phyloP scores from a whole-genome alignment of 2,113 vertebrate genomes.

The Cettia cetti region DNA sequence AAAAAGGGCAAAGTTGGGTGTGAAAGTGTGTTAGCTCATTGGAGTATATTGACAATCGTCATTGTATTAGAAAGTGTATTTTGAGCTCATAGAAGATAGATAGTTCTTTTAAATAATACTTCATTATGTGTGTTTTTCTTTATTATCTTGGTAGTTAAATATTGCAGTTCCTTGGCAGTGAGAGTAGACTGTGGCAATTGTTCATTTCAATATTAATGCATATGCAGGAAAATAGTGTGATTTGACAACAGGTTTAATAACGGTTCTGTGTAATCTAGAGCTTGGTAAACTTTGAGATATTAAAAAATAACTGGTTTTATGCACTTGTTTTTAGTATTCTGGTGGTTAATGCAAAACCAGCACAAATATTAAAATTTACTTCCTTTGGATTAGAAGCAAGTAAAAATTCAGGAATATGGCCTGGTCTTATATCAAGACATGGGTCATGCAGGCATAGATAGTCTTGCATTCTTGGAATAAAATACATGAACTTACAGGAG shows the following conservation, averaged over 20 bases:
- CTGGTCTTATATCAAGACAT: background rate
- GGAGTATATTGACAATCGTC: background rate
- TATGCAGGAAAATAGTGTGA: background rate
- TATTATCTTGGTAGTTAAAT: background rate
- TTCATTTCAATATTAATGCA: background rate
- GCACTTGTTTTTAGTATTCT: background rate
- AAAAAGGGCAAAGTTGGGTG: background rate
- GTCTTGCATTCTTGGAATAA: background rate
- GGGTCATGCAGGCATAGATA: background rate
- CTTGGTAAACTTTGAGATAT: background rate
- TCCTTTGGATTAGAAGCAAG: background rate
- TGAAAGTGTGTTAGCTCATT: background rate
- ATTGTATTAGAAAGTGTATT: background rate
- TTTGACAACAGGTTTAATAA: background rate
- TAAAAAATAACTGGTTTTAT: background rate
- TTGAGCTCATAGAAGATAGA: background rate
- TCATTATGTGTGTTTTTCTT: background rate
- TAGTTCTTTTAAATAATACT: background rate
- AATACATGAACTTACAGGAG: background rate
- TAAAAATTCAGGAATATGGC: background rate
- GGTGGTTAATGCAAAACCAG: background rate
- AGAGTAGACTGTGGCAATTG: background rate
- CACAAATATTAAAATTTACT: background rate
- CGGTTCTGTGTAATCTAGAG: background rate
- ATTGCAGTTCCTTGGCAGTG: background rate